Percentiles rank a stretch among this genome's conserved stretches.
Evolutionary conservation across 2,113 vertebrate genomes (phyloP).

Genomic region (Percopsis transmontana): DNA sequence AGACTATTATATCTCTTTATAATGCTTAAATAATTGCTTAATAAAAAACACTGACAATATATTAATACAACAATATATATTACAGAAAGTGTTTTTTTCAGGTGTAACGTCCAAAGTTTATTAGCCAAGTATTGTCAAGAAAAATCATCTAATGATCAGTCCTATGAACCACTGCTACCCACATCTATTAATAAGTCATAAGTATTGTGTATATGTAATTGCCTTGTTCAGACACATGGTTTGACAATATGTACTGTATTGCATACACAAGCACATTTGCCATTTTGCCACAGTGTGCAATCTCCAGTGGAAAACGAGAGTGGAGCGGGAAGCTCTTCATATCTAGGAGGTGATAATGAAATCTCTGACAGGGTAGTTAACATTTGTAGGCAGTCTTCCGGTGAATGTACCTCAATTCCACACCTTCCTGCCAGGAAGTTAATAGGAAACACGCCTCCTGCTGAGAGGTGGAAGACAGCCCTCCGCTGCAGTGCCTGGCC

Average conservation of each 20-base stretch:
- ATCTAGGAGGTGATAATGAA: constrained; percentile 52
- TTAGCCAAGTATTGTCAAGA: no score
- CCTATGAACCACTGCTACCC: no score
- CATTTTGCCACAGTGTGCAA: not conserved
- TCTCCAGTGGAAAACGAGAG: constrained; percentile 10
- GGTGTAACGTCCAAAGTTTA: no score
- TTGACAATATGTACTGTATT: not conserved
- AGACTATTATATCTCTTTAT: no score
- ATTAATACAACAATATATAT: no score
- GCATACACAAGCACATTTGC: constrained; percentile 7
- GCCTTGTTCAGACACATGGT: not conserved
- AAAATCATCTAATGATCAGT: no score
- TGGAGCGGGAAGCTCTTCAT: constrained; percentile 35
- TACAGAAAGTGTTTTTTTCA: no score
- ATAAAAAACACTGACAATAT: no score
- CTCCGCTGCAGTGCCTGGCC: not conserved
- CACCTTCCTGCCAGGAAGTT: constrained; percentile 31
- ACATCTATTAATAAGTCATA: no score
- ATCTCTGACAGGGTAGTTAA: constrained; percentile 51
- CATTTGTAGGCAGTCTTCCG: constrained; percentile 47
- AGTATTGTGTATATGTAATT: not conserved
- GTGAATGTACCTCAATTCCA: constrained; percentile 28
- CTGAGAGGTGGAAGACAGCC: constrained; percentile 14
- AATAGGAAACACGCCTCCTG: constrained; percentile 24
- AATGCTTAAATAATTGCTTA: no score